A percentile compares a stretch with the other conserved stretches of the same genome.
Conservation (phyloP, 37 sponge, comb jelly and placozoan genomes). For the Ianthella basta region DNA sequence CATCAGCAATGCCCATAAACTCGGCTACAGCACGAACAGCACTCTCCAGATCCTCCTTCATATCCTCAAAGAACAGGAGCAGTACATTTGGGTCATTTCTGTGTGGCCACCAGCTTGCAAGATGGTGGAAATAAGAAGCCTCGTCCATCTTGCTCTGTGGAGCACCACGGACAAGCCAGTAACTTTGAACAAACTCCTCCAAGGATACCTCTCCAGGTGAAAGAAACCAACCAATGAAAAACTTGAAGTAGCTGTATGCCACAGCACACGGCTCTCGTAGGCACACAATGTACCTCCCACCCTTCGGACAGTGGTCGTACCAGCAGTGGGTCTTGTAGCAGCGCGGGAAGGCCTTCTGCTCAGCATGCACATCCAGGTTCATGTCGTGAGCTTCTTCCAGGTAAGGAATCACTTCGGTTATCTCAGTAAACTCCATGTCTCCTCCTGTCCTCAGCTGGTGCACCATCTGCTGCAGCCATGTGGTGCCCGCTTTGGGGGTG, state of each 20-base stretch:
- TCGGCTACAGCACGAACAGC: slow-evolving; percentile 36
- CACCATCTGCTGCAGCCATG: slow-evolving; percentile 16
- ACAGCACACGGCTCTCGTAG: slow-evolving; percentile 30
- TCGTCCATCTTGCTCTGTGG: background rate
- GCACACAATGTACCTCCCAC: slow-evolving; percentile 18
- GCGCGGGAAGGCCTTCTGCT: slow-evolving; percentile 27
- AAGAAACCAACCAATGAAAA: slow-evolving; percentile 1
- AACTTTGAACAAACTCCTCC: background rate
- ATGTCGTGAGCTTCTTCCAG: slow-evolving; percentile 2
- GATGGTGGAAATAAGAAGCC: slow-evolving; percentile 19
- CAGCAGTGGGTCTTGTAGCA: slow-evolving; percentile 27
- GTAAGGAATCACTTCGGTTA: background rate
- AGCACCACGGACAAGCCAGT: background rate
- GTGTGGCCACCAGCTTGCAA: slow-evolving; percentile 47
- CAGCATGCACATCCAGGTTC: background rate
- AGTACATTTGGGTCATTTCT: slow-evolving; percentile 53
- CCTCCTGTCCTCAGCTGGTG: slow-evolving; percentile 19
- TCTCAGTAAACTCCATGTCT: background rate
- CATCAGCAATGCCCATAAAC: slow-evolving; percentile 18
- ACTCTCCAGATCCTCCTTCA: slow-evolving; percentile 46
- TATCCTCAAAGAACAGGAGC: slow-evolving; percentile 42
- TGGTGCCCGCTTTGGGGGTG: background rate
- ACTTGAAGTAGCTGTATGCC: background rate
- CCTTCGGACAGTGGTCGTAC: slow-evolving; percentile 22
- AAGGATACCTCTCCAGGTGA: slow-evolving; percentile 14